Percentiles rank a stretch among this genome's conserved stretches.
Conservation (phyloP, 2,888 invertebrate genomes). For the Apodemia zela region DNA sequence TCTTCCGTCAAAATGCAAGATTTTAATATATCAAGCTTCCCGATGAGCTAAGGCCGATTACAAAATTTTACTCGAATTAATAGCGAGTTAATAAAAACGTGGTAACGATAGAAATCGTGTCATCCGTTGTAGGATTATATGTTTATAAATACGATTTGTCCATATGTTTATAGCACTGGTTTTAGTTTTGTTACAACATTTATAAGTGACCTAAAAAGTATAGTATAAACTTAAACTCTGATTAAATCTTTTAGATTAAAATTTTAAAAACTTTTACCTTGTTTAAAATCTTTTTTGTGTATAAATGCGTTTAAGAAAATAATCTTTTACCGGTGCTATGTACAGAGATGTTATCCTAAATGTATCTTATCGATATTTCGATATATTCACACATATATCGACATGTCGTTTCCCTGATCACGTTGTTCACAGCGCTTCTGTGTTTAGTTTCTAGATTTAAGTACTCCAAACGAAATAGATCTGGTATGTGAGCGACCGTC, state of each 20-base stretch:
- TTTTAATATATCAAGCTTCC: background rate
- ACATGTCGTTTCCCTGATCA: constrained; percentile 27
- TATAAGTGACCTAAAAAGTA: too few species aligned
- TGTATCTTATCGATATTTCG: constrained; percentile 7
- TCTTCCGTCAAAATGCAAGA: background rate
- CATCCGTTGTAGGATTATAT: background rate
- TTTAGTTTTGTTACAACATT: background rate
- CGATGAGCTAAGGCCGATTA: background rate
- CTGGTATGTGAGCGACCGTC: constrained; percentile 78
- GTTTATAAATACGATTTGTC: background rate
- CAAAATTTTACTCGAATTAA: background rate
- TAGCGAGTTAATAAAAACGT: background rate
- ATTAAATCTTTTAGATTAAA: too few species aligned
- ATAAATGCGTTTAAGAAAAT: too few species aligned
- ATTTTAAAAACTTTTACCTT: too few species aligned
- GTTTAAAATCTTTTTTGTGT: too few species aligned
- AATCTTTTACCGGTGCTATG: background rate
- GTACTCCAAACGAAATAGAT: constrained; percentile 40
- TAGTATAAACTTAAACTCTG: too few species aligned
- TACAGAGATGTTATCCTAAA: background rate
- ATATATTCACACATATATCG: constrained; percentile 15
- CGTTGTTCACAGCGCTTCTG: constrained; percentile 42
- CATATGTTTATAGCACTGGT: constrained; percentile 2
- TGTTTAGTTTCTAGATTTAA: constrained; percentile 38
- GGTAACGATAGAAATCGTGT: background rate